Base-by-base conservation (phyloP, 2,797 vertebrate species). In the Malurus leucopterus region DNA sequence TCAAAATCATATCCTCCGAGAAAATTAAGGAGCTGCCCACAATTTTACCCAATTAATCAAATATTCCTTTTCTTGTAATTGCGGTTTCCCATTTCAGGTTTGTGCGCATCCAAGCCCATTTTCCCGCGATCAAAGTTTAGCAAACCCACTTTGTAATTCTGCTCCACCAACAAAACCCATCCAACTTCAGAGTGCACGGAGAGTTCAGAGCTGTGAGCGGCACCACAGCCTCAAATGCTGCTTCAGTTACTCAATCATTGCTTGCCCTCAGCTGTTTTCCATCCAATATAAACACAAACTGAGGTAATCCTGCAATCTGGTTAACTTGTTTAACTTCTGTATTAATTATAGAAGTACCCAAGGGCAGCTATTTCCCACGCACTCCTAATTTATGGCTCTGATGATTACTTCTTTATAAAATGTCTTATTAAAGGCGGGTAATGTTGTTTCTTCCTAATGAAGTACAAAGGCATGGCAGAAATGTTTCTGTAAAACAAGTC, bases 271-370 rank as follows among this genome's bases (percentile, higher is more conserved):
- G 95, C 92, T 95, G 91, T 95, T 96, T 94, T 91, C 86, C 88
- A 89, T 94, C 89, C 90, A 93, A 40, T 69, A 90, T n/a, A 96
- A 97, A 95, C 62, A 91, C 43, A 92, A 95, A 93, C 91, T 34
- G 79, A 91, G 88, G 51, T 94, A 93, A 93, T 93, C 76, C 87
- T 92, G 47, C 67, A 95, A 83, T 93, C 79, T 86, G 90, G 94
- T 95, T 92, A 90, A 88, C 83, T 87, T 27, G 18, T 94, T 96
- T 78, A 92, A 80, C 89, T 96, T 94, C 87, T 91, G n/a, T 93
- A 93, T 95, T 96, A 95, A 95, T 96, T 96, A 92, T 71, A 93
- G 70, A 95, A 93, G 67, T 87, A 96, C 90, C 90, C 86, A 92
- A 93, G 93, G 86, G 74, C 80, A 95, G 71, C 68, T 93, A 43